A percentile compares a stretch with the other conserved stretches of the same genome.
phyloP scores from a whole-genome alignment of 2,888 invertebrate genomes.

The Hedychridium roseum region DNA sequence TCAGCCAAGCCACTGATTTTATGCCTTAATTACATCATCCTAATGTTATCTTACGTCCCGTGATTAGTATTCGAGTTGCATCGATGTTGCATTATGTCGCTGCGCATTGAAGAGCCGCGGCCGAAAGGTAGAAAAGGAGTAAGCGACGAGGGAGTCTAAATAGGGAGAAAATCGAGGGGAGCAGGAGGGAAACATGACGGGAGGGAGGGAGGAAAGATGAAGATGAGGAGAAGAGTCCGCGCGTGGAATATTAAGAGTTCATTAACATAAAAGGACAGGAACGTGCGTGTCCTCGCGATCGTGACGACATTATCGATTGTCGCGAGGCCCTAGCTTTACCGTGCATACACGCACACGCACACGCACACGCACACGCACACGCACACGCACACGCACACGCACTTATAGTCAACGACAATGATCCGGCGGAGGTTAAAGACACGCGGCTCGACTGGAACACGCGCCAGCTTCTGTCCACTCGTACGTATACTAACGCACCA shows the following conservation, averaged over 20 bases:
- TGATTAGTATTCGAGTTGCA: too few relatives aligned
- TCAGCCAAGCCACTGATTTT: too few relatives aligned
- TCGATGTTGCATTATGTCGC: neutral
- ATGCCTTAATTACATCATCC: too few relatives aligned
- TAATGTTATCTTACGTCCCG: too few relatives aligned
- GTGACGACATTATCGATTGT: constrained; percentile 61
- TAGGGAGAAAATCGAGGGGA: constrained; percentile 8
- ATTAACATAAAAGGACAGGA: constrained; percentile 59
- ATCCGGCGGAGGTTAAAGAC: constrained; percentile 41
- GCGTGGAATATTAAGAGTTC: constrained; percentile 57
- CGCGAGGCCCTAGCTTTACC: constrained; percentile 29
- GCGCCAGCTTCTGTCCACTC: too few relatives aligned
- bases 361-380: constrained; percentile 31
- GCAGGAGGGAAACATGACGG: constrained; percentile 3
- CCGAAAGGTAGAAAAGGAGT: constrained; percentile 12
- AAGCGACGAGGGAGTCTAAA: too few relatives aligned
- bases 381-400: constrained; percentile 23
- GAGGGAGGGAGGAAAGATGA: constrained; percentile 10
- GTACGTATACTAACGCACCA: too few relatives aligned
- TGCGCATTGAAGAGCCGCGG: neutral
- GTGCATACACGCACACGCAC: constrained; percentile 29
- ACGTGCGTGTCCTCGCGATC: constrained; percentile 55
- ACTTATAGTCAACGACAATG: constrained; percentile 37
- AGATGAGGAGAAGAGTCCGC: constrained; percentile 25
- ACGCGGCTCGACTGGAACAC: constrained; percentile 27